Evolutionary conservation across 2,113 vertebrate species (phyloP).

Genomic region (Plecturocebus donacophilus): DNA sequence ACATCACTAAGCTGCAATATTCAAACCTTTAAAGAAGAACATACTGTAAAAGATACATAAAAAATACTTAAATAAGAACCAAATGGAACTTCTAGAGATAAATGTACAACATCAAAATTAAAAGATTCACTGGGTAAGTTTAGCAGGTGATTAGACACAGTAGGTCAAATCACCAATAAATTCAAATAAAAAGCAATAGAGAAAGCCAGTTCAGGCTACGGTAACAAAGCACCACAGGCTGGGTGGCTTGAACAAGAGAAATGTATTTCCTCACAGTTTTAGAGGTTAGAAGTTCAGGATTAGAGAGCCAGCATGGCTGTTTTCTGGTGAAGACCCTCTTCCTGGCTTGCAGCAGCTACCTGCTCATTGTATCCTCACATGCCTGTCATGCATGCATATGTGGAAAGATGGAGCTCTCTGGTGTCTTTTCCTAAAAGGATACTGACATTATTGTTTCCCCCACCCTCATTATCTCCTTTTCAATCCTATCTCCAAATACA

Average conservation of each 20-base stretch:
- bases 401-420: neutral
- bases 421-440: neutral
- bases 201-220: neutral
- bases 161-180: neutral
- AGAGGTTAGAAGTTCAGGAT: neutral
- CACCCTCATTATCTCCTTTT: neutral
- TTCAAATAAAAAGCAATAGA: neutral
- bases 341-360: neutral
- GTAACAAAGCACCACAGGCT: neutral
- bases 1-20: neutral
- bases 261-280: neutral
- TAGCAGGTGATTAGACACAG: neutral
- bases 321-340: neutral
- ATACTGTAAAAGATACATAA: neutral
- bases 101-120: neutral
- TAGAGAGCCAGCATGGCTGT: fast-evolving
- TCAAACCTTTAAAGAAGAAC: neutral
- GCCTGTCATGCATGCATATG: neutral
- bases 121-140: neutral
- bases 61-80: neutral
- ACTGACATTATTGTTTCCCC: neutral
- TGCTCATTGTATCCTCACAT: neutral
- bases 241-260: neutral
- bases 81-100: neutral
- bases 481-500: neutral